Evolutionary conservation across 2,113 vertebrate species (phyloP).

Genomic region (Grantiella picta): DNA sequence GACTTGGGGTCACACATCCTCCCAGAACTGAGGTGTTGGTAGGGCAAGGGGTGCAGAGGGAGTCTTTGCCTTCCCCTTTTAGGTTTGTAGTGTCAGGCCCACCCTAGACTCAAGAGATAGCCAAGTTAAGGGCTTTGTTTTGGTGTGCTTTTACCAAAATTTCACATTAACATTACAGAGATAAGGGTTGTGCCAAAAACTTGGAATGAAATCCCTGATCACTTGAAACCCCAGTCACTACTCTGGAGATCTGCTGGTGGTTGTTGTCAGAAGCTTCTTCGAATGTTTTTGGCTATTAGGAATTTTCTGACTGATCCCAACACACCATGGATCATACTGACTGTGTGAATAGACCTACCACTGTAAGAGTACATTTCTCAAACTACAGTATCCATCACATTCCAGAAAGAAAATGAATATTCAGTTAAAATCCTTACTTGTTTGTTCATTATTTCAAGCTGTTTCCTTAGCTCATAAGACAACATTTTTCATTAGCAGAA

Average conservation of each 20-base stretch:
- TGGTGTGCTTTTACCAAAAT: background rate
- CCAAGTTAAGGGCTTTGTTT: background rate
- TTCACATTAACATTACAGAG: background rate
- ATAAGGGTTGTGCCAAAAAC: background rate
- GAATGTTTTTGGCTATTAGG: background rate
- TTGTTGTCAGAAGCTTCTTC: background rate
- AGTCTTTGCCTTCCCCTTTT: background rate
- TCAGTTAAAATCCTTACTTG: background rate
- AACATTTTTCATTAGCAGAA: background rate
- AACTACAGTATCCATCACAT: background rate
- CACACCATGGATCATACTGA: background rate
- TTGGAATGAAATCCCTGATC: background rate
- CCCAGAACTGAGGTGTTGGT: background rate
- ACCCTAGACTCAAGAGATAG: background rate
- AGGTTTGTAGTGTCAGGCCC: background rate
- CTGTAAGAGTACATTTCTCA: background rate
- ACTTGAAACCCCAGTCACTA: background rate
- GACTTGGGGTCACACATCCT: rapidly evolving
- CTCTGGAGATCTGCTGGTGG: background rate
- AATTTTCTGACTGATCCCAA: background rate
- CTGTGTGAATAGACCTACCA: background rate
- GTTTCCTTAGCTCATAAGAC: background rate
- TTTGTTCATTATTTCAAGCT: background rate
- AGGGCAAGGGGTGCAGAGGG: rapidly evolving
- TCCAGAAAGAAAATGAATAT: background rate